Conservation (phyloP, 2,113 vertebrate genomes). For the Falcunculus frontatus region DNA sequence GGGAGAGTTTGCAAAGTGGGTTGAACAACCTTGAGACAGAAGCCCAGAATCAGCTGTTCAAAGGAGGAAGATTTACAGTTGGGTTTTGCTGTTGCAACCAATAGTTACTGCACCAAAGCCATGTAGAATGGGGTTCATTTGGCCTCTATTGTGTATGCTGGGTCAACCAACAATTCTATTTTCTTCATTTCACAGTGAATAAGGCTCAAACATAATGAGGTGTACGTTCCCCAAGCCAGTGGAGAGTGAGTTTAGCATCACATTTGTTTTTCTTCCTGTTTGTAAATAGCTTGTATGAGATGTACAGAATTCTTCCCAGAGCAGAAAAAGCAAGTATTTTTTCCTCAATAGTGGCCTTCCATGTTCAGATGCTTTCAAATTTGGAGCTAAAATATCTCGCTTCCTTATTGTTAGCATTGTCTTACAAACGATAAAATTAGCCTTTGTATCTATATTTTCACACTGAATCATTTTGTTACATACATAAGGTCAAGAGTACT, state of each 20-base stretch:
- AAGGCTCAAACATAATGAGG: background rate
- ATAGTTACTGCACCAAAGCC: background rate
- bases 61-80: background rate
- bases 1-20: background rate
- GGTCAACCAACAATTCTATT: background rate
- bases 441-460: background rate
- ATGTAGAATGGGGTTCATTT: background rate
- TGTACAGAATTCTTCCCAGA: background rate
- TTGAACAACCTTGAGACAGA: background rate
- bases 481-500: background rate
- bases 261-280: background rate
- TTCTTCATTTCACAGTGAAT: background rate
- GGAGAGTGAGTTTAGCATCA: background rate
- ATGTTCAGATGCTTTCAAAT: background rate
- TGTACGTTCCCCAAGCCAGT: background rate
- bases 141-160: background rate
- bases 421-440: background rate
- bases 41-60: background rate
- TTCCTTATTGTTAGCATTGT: background rate
- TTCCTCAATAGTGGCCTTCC: background rate
- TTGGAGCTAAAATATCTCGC: background rate
- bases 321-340: background rate
- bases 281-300: background rate
- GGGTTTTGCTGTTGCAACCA: background rate
- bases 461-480: background rate